Percentiles rank a stretch among this genome's conserved stretches.
These are phyloP conservation scores for Paralvinella palmiformis DNA, from an alignment of 1,140 invertebrate species.

Conservation along the genomic window DNA sequence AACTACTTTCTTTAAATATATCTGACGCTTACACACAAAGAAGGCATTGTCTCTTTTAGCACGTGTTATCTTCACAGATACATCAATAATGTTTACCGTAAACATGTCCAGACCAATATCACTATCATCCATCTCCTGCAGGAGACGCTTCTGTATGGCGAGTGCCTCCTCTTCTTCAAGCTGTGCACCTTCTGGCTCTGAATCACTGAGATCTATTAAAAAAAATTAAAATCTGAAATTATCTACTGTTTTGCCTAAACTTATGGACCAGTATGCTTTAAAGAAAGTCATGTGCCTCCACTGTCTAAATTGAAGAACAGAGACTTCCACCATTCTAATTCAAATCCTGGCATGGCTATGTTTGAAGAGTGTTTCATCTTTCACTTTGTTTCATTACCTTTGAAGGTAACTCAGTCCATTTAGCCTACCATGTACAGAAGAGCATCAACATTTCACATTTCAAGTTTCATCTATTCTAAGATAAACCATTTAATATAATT, in stretches of 20 bases:
- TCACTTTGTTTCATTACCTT: not conserved
- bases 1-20: too few species aligned
- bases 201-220: not conserved
- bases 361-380: not conserved
- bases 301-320: not conserved
- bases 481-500: not conserved
- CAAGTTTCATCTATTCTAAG: not conserved
- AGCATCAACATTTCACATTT: not conserved
- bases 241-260: not conserved
- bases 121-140: not conserved
- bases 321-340: not conserved
- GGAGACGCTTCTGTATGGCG: not conserved
- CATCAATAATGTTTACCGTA: not conserved
- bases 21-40: too few species aligned
- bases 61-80: too few species aligned
- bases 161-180: conserved; percentile 8
- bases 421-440: not conserved
- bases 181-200: not conserved
- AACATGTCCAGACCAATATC: conserved; percentile 5
- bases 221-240: not conserved
- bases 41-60: too few species aligned
- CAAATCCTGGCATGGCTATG: not conserved
- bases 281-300: not conserved
- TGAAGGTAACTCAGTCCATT: not conserved
- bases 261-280: not conserved